Evolutionary conservation across 2,888 invertebrate species (phyloP).

Genomic region (Gortyna flavago): DNA sequence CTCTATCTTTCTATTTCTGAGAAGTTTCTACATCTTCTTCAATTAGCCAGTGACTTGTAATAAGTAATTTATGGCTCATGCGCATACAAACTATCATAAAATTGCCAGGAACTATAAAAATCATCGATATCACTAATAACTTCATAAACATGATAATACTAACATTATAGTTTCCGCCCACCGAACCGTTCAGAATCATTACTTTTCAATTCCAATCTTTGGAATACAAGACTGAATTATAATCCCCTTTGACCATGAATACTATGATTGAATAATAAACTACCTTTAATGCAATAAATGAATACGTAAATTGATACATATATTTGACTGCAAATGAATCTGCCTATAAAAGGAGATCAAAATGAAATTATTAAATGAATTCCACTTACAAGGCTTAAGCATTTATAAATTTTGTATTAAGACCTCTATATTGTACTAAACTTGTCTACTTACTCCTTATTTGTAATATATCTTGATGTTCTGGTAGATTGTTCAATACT

Average conservation of each 20-base stretch:
- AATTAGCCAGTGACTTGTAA: background rate
- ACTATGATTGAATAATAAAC: slow-evolving; percentile 8
- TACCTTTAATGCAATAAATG: background rate
- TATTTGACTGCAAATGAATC: slow-evolving; percentile 31
- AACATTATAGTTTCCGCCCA: background rate
- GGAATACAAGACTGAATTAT: background rate
- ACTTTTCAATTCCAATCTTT: slow-evolving; percentile 14
- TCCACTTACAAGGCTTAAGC: background rate
- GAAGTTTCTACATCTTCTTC: too few species aligned
- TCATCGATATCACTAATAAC: background rate
- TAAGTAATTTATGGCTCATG: too few species aligned
- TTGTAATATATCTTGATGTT: background rate
- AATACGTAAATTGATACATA: background rate
- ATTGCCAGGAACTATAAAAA: background rate
- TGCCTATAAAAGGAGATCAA: slow-evolving; percentile 35
- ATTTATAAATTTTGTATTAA: slow-evolving; percentile 22
- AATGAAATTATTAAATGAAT: slow-evolving; percentile 13
- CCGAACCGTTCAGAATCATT: background rate
- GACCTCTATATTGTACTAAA: slow-evolving; percentile 17
- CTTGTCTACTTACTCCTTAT: slow-evolving; percentile 9
- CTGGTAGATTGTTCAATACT: slow-evolving; percentile 10
- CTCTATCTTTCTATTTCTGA: too few species aligned
- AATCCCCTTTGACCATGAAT: background rate
- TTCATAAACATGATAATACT: background rate
- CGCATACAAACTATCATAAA: background rate